Conservation (phyloP, 2,888 invertebrate species). For the Toxonevra muliebris region DNA sequence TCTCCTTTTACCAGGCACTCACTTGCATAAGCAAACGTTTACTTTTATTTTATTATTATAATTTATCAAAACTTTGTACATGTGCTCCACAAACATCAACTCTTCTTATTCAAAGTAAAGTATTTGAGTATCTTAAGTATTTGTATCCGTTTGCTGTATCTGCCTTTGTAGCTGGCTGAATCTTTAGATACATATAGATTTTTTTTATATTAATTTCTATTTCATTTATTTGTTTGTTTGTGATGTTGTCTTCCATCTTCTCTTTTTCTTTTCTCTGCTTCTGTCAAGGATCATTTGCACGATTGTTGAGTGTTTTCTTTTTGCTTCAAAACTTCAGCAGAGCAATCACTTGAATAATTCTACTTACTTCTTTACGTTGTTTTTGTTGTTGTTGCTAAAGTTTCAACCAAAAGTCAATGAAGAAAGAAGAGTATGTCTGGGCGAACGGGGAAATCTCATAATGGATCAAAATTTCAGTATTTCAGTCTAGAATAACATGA, state of each 20-base stretch:
- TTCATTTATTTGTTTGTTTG: background rate
- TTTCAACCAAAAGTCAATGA: constrained; percentile 18
- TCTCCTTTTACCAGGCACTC: too few relatives aligned
- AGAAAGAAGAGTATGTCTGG: too few relatives aligned
- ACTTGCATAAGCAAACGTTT: background rate
- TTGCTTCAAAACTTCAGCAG: constrained; percentile 33
- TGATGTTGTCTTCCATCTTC: background rate
- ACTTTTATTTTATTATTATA: background rate
- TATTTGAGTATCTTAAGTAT: background rate
- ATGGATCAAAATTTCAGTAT: too few relatives aligned
- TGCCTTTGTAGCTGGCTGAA: background rate
- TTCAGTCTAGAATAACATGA: too few relatives aligned
- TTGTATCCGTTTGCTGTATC: background rate
- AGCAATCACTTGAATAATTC: constrained; percentile 20
- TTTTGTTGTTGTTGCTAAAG: constrained; percentile 25
- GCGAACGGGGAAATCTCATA: too few relatives aligned
- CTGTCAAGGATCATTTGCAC: constrained; percentile 52
- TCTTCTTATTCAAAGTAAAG: background rate
- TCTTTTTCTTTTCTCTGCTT: constrained; percentile 10
- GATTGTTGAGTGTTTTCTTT: constrained; percentile 48
- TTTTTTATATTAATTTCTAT: too few relatives aligned
- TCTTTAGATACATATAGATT: constrained; percentile 1
- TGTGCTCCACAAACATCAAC: constrained; percentile 1
- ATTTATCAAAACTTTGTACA: background rate
- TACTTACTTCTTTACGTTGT: constrained; percentile 23